Base-by-base conservation (phyloP, 2,888 invertebrate species). In the Petrolisthes manimaculis region DNA sequence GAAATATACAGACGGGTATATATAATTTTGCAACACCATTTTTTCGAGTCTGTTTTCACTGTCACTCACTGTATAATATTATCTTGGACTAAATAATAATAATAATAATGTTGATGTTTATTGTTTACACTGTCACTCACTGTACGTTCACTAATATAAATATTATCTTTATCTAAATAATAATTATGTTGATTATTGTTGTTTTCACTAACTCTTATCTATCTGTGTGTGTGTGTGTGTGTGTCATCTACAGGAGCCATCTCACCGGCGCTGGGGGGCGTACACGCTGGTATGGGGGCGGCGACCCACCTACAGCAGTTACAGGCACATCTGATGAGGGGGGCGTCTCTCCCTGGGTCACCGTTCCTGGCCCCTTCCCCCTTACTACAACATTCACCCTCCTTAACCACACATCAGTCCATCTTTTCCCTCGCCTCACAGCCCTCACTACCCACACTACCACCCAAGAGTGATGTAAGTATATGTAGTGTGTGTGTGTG, bases 191-290 rank as follows among this genome's bases (percentile, higher is more conserved):
- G n/a, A n/a, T n/a, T n/a, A n/a, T n/a, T n/a, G n/a, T n/a, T n/a
- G 12, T 12, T 77, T 77, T 18, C 24, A n/a, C 37, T 9, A 12
- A 0, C 12, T 21, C 18, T 79, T 21, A 74, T 6, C 77, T 51
- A 18, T 71, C 8, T 53, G n/a, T n/a, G n/a, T n/a, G n/a, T n/a
- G n/a, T 67, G 3, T 53, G n/a, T 51, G 61, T 53, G 4, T 51
- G 3, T 24, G 24, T 21, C 74, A 18, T n/a, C 53, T 91, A 75
- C 92, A 93, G 94, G 96, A 92, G 96, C 97, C n/a, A 95, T 97
- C 93, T 97, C 97, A 92, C 97, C 97, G 18, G 96, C 97, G 0
- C 94, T 97, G 83, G 92, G 93, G 95, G n/a, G n/a, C n/a, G 96
- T 93, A 84, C 94, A 95, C 86, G 95, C 95, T 0, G 94, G 94